Percentiles rank a stretch among this genome's conserved stretches.
Evolutionary conservation across 1,140 invertebrate species (phyloP).

Genomic region (Triops longicaudatus): DNA sequence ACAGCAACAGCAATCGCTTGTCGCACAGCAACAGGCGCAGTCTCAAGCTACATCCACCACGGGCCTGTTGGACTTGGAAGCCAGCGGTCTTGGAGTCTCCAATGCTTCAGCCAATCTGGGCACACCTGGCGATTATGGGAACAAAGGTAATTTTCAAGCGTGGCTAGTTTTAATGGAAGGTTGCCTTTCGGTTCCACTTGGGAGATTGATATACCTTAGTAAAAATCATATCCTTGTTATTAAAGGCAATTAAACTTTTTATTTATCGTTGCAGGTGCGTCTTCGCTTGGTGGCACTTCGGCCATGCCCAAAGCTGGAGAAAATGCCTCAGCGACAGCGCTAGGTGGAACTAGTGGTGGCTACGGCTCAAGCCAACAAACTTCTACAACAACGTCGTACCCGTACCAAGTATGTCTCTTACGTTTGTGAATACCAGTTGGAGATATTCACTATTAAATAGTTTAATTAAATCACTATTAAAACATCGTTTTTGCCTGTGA

Average conservation of each 20-base stretch:
- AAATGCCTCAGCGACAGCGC: not conserved
- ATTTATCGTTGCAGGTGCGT: not conserved
- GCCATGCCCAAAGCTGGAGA: not conserved
- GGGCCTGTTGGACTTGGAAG: not conserved
- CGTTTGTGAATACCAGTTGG: too few relatives aligned
- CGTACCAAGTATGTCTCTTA: not conserved
- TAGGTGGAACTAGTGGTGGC: not conserved
- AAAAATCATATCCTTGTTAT: not conserved
- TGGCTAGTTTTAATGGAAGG: not conserved
- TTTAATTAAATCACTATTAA: too few relatives aligned
- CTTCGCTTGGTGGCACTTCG: not conserved
- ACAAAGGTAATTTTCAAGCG: not conserved
- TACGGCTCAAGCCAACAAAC: not conserved
- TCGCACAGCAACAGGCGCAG: not conserved
- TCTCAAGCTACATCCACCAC: not conserved
- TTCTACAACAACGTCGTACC: not conserved
- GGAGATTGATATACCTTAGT: too few relatives aligned
- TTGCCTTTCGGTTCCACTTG: too few relatives aligned
- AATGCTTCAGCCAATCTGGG: not conserved
- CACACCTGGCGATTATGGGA: not conserved
- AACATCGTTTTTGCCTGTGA: too few relatives aligned
- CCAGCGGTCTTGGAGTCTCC: not conserved
- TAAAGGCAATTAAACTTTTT: not conserved
- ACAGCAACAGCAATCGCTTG: not conserved
- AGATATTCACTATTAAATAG: too few relatives aligned